Evolutionary conservation across 2,888 invertebrate genomes (phyloP), one percentile per base, ranked within the genome.

Genomic region (Meandrusa payeni): DNA sequence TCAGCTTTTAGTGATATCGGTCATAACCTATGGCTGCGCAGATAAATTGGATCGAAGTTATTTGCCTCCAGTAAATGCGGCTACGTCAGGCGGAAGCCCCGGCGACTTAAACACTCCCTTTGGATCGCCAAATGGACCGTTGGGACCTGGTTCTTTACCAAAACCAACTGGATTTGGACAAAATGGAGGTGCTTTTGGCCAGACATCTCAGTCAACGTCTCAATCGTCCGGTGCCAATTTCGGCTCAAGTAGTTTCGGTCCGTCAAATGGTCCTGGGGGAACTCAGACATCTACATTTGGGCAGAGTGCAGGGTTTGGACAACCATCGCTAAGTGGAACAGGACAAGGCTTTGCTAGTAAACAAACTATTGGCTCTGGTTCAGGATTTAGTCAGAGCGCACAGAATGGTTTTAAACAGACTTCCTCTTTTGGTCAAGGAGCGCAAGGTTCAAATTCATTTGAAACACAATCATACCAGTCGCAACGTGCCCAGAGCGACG

Each of bases 41-140:
- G 86, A 70, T 45, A 86, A 86, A 51, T 59, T 87, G 52, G 87
- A 87, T 54, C 69, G 83, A 52, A 74, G 79, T 3, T 87, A 87
- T 56, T 68, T 87, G 12, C 87, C 87, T 26, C 86, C 86, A n/a
- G 61, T 69, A 11, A 73, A 61, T 34, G 87, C 86, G 44, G 73
- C 68, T 0, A 66, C 71, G 2, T 78, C 87, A 52, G 87, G 87
- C 7, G 87, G 86, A 1, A 80, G 80, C 29, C 78, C 83, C 29
- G 86, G 80, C 5, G 65, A 78, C 3, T 51, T 87, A 22, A 65
- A 56, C 2, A 75, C 83, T 5, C 87, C 86, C 31, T 52, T 50
- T 23, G 58, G 59, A 1, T 43, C 49, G 12, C 41, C 4, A 26
- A 46, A 38, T 33, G 46, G 47, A 3, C 48, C 39, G 5, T 22